Base-by-base conservation (phyloP, 2,113 vertebrate species). In the Xiphophorus couchianus region DNA sequence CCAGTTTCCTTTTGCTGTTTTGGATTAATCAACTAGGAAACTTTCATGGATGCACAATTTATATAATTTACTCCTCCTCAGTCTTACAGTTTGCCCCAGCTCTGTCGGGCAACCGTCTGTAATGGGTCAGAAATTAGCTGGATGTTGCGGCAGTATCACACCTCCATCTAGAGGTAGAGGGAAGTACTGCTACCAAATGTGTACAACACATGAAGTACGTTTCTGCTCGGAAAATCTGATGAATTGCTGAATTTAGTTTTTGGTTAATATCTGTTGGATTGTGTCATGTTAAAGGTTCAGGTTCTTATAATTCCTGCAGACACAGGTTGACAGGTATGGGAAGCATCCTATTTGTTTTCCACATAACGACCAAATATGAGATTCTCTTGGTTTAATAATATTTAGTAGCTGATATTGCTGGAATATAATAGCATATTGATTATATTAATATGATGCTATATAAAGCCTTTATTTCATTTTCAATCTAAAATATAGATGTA, bases 81-180 rank as follows among this genome's bases (percentile, higher is more conserved):
- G 51, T 74, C 71, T 70, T 77, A 77, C 67, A 76, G 63, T 62
- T 15, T 63, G 10, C 35, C 35, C 35, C 35, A 37, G 2, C 35
- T 37, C 35, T 37, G 13, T 30, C 2, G 48, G 76, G 35, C n/a
- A 70, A 64, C 66, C 69, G 33, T 65, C 78, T 70, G 73, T 65
- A 82, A 65, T 37, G 69, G 62, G 19, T 81, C 60, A 86, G 58
- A 73, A 62, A 78, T 74, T 29, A 77, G 66, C 37, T 22, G 54
- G 25, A 29, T 81, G 58, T 28, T 76, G 64, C 42, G 44, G 74
- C 63, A 84, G 89, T 84, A 87, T 83, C 73, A 82, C 77, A 92
- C 44, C 85, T 27, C 91, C 94, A 93, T 88, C 93, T 93, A 91
- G 88, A 84, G 93, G 83, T 62, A 76, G 51, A 60, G 14, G 72